Conservation (phyloP, 1,140 invertebrate species). For the Temnothorax nylanderi region DNA sequence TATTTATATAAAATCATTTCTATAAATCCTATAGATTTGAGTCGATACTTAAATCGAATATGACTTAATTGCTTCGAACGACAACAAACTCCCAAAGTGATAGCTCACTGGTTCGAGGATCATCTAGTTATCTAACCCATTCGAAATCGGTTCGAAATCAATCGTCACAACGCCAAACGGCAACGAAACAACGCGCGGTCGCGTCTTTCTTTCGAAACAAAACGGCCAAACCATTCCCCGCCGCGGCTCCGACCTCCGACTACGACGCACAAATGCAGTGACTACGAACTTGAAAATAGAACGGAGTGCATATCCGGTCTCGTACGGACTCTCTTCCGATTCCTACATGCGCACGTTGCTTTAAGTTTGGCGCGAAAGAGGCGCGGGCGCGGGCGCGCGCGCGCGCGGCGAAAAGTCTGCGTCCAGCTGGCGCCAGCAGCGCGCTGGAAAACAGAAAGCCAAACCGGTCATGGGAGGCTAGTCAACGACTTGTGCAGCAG, state of each 20-base stretch:
- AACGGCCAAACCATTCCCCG: background rate
- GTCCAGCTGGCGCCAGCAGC: conserved; percentile 71
- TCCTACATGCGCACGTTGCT: conserved; percentile 27
- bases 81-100: too few species aligned
- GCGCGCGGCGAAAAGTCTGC: background rate
- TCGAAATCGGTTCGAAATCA: too few species aligned
- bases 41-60: too few species aligned
- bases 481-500: conserved; percentile 77
- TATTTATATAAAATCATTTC: too few species aligned
- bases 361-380: conserved; percentile 72
- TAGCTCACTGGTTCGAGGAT: too few species aligned
- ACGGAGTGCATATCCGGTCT: background rate
- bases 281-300: background rate
- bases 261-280: background rate
- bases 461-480: conserved; percentile 83
- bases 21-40: too few species aligned
- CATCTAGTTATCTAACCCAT: too few species aligned
- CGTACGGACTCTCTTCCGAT: background rate
- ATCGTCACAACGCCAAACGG: too few species aligned
- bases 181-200: too few species aligned
- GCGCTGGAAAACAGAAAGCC: conserved; percentile 77
- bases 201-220: background rate
- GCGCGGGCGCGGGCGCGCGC: background rate
- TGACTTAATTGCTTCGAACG: too few species aligned
- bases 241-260: too few species aligned